Evolutionary conservation across 2,888 invertebrate species (phyloP), one percentile per base, ranked within the genome.

Genomic region (Macropis europaea): DNA sequence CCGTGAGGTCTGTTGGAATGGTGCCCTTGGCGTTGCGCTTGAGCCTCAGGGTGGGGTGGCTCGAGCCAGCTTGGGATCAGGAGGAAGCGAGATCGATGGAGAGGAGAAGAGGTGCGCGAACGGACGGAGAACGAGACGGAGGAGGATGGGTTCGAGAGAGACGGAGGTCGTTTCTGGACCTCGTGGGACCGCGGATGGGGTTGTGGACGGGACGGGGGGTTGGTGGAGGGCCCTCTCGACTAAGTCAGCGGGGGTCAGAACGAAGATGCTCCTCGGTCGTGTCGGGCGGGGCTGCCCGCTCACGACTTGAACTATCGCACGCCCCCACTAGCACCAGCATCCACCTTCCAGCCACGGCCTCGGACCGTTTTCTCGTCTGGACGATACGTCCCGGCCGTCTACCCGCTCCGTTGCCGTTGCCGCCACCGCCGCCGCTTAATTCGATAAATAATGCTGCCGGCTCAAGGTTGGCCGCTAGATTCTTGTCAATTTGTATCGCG

Each of bases 261-360:
- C 86, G 88, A 84, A 89, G 89, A 89, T 88, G 89, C 88, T 87
- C 87, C 86, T 85, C 86, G 88, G 87, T 88, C 87, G 89, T 89
- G 89, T 89, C 89, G 89, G 89, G 89, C 89, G 89, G 89, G 89
- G 89, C 89, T 88, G 89, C 86, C 85, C 86, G 88, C 91, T 92
- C 92, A 92, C 92, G 92, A 92, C 90, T 91, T 92, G 92, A 92
- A 92, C 92, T 92, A 92, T 92, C 92, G 90, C 92, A 92, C 92
- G 92, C 91, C 91, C 91, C 90, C 89, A 88, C 89, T 88, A 88
- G 87, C 88, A 88, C 87, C 86, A 84, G 80, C 85, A 87, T 87
- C 87, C 86, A 86, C 84, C 86, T 86, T 84, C 80, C 84, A 79
- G 81, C 79, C 76, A 77, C 81, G 77, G 81, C 76, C 73, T 79